A percentile compares a stretch with the other conserved stretches of the same genome.
Conservation (phyloP, 2,113 vertebrate species). For the Archilochus colubris region DNA sequence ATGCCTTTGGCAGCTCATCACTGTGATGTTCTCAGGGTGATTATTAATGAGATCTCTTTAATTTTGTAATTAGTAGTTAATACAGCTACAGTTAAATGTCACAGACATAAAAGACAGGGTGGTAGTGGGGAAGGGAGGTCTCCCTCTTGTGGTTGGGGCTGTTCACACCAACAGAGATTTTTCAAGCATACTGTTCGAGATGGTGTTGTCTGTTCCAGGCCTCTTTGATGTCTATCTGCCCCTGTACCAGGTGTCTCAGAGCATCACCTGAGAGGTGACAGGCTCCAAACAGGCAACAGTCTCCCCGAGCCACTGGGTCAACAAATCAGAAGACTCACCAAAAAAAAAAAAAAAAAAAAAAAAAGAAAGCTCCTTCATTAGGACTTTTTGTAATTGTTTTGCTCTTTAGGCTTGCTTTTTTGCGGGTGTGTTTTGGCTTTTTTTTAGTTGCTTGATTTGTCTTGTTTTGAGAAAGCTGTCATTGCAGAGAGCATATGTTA, state of each 20-base stretch:
- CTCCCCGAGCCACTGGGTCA: not conserved
- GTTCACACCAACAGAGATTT: not conserved
- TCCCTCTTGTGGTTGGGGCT: not conserved
- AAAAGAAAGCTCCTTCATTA: not conserved
- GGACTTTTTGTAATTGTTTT: not conserved
- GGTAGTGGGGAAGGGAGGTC: not conserved
- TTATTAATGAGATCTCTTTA: slow-evolving; percentile 15
- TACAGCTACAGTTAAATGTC: not conserved
- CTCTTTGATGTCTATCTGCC: not conserved
- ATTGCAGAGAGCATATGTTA: not conserved
- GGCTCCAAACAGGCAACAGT: no score
- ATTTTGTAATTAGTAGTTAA: slow-evolving; percentile 6
- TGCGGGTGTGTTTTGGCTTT: not conserved
- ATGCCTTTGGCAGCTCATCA: slow-evolving; percentile 22
- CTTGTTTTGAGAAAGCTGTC: not conserved
- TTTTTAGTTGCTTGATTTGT: not conserved
- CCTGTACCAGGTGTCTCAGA: not conserved
- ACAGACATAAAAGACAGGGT: not conserved
- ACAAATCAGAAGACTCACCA: not conserved
- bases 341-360: not conserved
- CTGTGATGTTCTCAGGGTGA: slow-evolving; percentile 6
- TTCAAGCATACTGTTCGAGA: fast-evolving
- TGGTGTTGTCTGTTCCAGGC: not conserved
- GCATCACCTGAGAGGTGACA: not conserved
- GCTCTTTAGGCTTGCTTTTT: not conserved